phyloP scores from a whole-genome alignment of 2,888 invertebrate genomes.

The Aelia acuminata region DNA sequence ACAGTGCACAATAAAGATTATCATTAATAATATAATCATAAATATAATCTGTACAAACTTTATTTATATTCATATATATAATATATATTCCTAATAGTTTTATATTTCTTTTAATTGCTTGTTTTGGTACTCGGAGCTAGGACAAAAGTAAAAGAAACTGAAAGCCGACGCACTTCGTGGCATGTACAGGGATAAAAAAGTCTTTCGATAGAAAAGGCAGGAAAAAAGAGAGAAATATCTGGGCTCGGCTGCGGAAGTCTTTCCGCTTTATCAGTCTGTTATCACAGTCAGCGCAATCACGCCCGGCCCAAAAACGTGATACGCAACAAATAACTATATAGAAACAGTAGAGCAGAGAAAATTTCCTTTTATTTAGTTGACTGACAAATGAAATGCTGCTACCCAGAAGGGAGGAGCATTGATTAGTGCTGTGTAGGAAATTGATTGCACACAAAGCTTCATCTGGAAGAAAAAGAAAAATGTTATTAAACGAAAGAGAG shows the following conservation, averaged over 20 bases:
- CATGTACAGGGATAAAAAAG: slow-evolving; percentile 25
- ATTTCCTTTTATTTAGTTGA: slow-evolving; percentile 56
- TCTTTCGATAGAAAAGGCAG: slow-evolving; percentile 46
- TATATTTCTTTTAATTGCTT: slow-evolving; percentile 50
- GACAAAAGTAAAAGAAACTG: slow-evolving; percentile 43
- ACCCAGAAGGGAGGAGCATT: slow-evolving; percentile 14
- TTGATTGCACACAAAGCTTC: slow-evolving; percentile 16
- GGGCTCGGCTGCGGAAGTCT: slow-evolving; percentile 41
- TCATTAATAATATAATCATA: slow-evolving; percentile 57
- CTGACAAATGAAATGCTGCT: slow-evolving; percentile 48
- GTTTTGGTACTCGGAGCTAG: slow-evolving; percentile 46
- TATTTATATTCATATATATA: slow-evolving; percentile 54
- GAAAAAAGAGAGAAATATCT: slow-evolving; percentile 50
- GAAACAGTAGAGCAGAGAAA: slow-evolving; percentile 45
- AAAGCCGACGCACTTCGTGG: slow-evolving; percentile 20
- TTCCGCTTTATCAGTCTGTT: slow-evolving; percentile 57
- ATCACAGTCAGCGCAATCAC: slow-evolving; percentile 57
- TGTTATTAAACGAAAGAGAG: no score
- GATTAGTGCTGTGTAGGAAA: slow-evolving; percentile 43
- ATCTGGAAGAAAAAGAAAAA: slow-evolving; percentile 33
- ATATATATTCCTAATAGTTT: slow-evolving; percentile 57
- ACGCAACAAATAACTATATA: slow-evolving; percentile 54
- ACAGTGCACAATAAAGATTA: slow-evolving; percentile 55
- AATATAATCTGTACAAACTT: slow-evolving; percentile 59
- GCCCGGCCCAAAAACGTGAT: slow-evolving; percentile 49